These are phyloP conservation scores for Rhinella marina DNA, from an alignment of 2,797 vertebrate genomes.

Conservation along the genomic window DNA sequence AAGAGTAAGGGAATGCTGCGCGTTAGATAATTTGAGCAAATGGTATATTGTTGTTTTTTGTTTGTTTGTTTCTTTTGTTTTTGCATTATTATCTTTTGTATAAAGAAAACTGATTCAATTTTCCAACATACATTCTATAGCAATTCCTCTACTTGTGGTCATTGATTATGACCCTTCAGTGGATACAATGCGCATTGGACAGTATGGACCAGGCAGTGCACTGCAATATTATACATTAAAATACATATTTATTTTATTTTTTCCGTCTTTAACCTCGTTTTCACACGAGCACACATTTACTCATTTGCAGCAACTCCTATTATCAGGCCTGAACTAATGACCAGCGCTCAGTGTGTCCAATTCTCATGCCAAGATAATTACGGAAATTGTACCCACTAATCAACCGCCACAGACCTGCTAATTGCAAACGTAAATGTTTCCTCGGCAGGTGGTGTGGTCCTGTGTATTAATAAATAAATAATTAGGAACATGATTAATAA, in stretches of 20 bases:
- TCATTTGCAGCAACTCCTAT: background rate
- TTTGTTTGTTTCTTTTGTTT: too few species aligned
- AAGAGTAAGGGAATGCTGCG: too few species aligned
- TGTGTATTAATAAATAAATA: conserved; percentile 76
- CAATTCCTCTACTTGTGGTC: too few species aligned
- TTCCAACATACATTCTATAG: too few species aligned
- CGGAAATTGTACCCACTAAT: conserved; percentile 48
- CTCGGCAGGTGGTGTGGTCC: conserved; percentile 70
- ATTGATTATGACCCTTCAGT: too few species aligned
- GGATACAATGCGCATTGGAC: background rate
- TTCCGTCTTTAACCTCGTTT: background rate
- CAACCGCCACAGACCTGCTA: conserved; percentile 65
- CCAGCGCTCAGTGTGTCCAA: background rate
- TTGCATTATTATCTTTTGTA: too few species aligned
- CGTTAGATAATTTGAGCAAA: too few species aligned
- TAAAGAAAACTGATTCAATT: too few species aligned
- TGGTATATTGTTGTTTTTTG: too few species aligned
- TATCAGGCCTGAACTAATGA: conserved; percentile 34
- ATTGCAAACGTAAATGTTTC: conserved; percentile 74
- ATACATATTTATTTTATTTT: background rate
- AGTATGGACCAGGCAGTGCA: background rate
- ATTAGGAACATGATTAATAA: conserved; percentile 73
- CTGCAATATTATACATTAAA: background rate
- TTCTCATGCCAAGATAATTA: conserved; percentile 40
- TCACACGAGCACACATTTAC: background rate